These are phyloP conservation scores for Ectropis grisescens DNA, from an alignment of 1,140 invertebrate genomes.

Conservation along the genomic window DNA sequence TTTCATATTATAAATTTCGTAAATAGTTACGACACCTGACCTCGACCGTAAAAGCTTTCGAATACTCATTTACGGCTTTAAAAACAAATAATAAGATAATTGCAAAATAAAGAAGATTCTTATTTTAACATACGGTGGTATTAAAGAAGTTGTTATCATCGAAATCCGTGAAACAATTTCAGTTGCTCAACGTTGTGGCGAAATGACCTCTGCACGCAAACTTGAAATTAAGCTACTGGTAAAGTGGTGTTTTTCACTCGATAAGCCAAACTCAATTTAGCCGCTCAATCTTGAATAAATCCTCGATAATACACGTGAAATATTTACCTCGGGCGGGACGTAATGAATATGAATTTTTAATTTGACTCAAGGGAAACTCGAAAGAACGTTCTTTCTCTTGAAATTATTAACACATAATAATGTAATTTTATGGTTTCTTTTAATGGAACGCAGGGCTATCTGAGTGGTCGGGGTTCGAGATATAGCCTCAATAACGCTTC, in stretches of 20 bases:
- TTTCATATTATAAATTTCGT: too few species aligned
- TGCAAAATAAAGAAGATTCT: too few species aligned
- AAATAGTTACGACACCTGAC: too few species aligned
- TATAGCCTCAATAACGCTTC: conserved; percentile 47
- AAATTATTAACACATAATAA: conserved; percentile 68
- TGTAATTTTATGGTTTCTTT: conserved; percentile 63
- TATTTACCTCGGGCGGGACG: conserved; percentile 31
- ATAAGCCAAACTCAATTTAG: conserved; percentile 28
- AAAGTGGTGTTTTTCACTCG: conserved; percentile 20
- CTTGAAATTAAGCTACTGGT: conserved; percentile 23
- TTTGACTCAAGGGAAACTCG: conserved; percentile 29
- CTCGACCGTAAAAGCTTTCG: too few species aligned
- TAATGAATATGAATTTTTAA: conserved; percentile 35
- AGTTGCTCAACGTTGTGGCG: conserved; percentile 21
- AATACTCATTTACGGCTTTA: too few species aligned
- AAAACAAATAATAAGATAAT: too few species aligned
- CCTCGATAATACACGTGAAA: conserved; percentile 21
- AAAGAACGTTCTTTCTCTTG: conserved; percentile 39
- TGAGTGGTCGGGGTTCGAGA: conserved; percentile 37
- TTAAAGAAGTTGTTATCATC: too few species aligned
- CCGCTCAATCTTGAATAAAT: conserved; percentile 14
- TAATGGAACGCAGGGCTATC: conserved; percentile 58
- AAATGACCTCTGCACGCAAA: conserved; percentile 15
- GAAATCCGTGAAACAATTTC: too few species aligned
- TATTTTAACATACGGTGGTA: too few species aligned